Conservation (phyloP, 2,888 invertebrate genomes). For the Tetranychus truncatus region DNA sequence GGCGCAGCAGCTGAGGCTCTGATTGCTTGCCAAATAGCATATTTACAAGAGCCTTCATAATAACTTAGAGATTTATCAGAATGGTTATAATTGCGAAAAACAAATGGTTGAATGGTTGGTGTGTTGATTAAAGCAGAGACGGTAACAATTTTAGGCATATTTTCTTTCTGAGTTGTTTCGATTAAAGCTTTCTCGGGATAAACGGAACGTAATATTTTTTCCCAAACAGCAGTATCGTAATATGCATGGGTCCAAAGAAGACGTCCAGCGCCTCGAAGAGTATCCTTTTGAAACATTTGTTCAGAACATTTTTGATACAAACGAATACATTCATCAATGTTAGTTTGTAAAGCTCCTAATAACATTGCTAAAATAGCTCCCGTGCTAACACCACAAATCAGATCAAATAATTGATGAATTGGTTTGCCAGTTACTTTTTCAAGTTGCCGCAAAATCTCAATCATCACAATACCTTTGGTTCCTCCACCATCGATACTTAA, state of each 20-base stretch:
- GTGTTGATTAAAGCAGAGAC: conserved; percentile 62
- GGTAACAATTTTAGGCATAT: conserved; percentile 36
- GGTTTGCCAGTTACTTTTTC: conserved; percentile 44
- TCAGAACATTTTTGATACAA: conserved; percentile 44
- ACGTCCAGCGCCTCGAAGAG: conserved; percentile 49
- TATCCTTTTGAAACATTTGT: conserved; percentile 47
- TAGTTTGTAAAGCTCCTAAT: conserved; percentile 44
- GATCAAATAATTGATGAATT: conserved; percentile 64
- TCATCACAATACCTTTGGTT: conserved; percentile 56
- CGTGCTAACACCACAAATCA: conserved; percentile 56
- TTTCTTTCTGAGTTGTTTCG: conserved; percentile 18
- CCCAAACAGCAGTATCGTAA: conserved; percentile 69
- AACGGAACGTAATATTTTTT: conserved; percentile 43
- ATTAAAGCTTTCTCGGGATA: conserved; percentile 21
- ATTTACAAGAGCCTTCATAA: conserved; percentile 50
- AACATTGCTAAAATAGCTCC: conserved; percentile 57
- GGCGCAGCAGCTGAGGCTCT: conserved; percentile 79
- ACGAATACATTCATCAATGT: conserved; percentile 43
- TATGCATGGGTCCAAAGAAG: conserved; percentile 69
- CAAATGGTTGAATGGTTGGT: conserved; percentile 49
- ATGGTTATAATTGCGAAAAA: conserved; percentile 64
- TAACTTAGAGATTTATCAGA: conserved; percentile 45
- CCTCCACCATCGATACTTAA: conserved; percentile 79
- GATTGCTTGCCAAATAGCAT: conserved; percentile 61
- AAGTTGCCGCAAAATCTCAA: conserved; percentile 58